phyloP scores from a whole-genome alignment of 1,140 invertebrate species.

The Temnothorax curvispinosus region DNA sequence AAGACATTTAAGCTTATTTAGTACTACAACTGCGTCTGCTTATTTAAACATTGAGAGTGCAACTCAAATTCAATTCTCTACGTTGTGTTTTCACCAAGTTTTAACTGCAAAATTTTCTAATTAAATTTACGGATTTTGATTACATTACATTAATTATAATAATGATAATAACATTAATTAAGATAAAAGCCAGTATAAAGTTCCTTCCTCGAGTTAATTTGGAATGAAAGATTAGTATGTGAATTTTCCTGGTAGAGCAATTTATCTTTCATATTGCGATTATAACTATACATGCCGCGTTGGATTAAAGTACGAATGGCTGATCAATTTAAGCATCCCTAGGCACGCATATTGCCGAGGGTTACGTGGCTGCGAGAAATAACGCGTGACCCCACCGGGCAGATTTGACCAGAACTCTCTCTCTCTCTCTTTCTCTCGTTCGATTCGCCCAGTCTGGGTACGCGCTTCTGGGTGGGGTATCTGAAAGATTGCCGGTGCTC shows the following conservation, averaged over 20 bases:
- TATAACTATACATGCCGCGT: background rate
- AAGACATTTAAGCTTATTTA: background rate
- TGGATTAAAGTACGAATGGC: slow-evolving; percentile 5
- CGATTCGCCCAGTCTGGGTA: background rate
- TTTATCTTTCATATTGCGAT: background rate
- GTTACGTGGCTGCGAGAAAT: slow-evolving; percentile 59
- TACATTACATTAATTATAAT: background rate
- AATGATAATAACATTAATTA: background rate
- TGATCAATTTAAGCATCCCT: slow-evolving; percentile 37
- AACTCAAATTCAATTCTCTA: background rate
- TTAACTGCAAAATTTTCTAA: background rate
- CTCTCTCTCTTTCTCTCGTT: background rate
- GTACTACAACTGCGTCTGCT: background rate
- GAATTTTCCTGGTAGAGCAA: background rate
- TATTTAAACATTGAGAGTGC: background rate
- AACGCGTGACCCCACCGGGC: slow-evolving; percentile 45
- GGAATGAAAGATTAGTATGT: background rate
- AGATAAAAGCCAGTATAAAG: background rate
- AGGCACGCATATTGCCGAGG: slow-evolving; percentile 41
- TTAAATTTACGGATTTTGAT: background rate
- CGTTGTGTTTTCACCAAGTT: background rate
- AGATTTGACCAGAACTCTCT: slow-evolving; percentile 30
- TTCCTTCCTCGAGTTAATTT: background rate
- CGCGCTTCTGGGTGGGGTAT: slow-evolving; percentile 19
- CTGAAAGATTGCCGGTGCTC: slow-evolving; percentile 40